Base-by-base conservation (phyloP, 2,888 invertebrate genomes). In the Seira ritae region DNA sequence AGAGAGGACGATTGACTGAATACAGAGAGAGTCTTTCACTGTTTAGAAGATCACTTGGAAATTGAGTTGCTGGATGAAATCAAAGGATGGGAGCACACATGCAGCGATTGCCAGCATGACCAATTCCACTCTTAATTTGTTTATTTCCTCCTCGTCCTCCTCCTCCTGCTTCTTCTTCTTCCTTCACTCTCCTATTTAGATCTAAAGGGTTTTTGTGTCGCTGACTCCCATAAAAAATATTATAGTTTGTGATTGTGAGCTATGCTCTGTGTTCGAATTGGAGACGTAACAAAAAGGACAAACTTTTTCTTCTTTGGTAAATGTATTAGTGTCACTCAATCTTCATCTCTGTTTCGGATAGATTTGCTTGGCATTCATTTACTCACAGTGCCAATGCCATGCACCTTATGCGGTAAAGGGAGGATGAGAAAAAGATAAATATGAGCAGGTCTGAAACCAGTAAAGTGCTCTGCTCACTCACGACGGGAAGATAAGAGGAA, bases 301-400 rank as follows among this genome's bases (percentile, higher is more conserved):
- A 31, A 55, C 6, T 67, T 42, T 46, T 31, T 71, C 60, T 31
- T 8, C 8, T 31, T 8, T 4, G 31, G 31, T 37, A 70, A 77
- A 42, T 23, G 70, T 60, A 77, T 77, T 69, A 77, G 55, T 77
- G 77, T 69, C 77, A 77, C 77, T 69, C 77, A 60, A 50, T 17
- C 60, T 55, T 70, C 70, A 55, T 60, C 70, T 67, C 23, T 23
- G 20, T 24, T 66, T 46, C n/a, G 62, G 20, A n/a, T 31, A 22
- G 65, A 74, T 74, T 66, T 76, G 19, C 37, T 50, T 1, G 37
- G 73, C 62, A 73, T 20, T 73, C 73, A 24, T 73, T 73, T 67
- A 67, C 31, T 70, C 62, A 50, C 50, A 72, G 23, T 68, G 68
- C n/a, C n/a, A 31, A 31, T 31, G 2, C 31, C n/a, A n/a, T 31